Base-by-base conservation (phyloP, 2,113 vertebrate genomes). In the Brachypodius melanocephalos region DNA sequence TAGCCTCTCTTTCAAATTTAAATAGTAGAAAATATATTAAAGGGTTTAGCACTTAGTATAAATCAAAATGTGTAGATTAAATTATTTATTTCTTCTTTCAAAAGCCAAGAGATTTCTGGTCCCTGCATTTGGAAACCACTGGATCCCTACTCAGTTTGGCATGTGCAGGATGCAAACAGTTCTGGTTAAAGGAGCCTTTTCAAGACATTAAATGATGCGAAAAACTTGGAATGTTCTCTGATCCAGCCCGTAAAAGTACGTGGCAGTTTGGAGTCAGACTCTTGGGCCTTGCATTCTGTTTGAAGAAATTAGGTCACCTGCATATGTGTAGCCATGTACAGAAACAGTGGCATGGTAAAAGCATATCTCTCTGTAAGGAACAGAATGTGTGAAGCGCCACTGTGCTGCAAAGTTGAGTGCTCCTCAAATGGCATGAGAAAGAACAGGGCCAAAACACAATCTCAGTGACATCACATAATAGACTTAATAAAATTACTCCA, bases 181-280 rank as follows among this genome's bases (percentile, higher is more conserved):
- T 86, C 22, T 94, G 51, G 6, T 82, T 83, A 88, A 66, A 88
- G 52, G 51, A 91, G 63, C 36, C 45, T 77, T 77, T 92, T 92
- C 34, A 57, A 81, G 90, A 45, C 79, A 61, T 74, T 81, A 81
- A 93, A 66, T 88, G 76, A 67, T 89, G 86, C 55, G 73, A 75
- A 91, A 88, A 84, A 61, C 79, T 59, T 86, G 89, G 48, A 93
- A 69, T 17, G 2, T 73, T 92, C 31, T 80, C 43, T 84, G 40
- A 57, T 89, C 40, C 80, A 95, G 46, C 68, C 84, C 43, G 10
- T 89, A 54, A 75, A 92, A 89, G 22, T 95, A 90, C 66, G 76
- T 97, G 94, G 86, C 93, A 94, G 73, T 88, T 81, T 96, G 73
- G 65, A 95, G 66, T 84, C 80, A 90, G 90, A 42, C 61, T 77